Evolutionary conservation across 2,113 vertebrate species (phyloP), one percentile per base, ranked within the genome.

Genomic region (Gadus chalcogrammus): DNA sequence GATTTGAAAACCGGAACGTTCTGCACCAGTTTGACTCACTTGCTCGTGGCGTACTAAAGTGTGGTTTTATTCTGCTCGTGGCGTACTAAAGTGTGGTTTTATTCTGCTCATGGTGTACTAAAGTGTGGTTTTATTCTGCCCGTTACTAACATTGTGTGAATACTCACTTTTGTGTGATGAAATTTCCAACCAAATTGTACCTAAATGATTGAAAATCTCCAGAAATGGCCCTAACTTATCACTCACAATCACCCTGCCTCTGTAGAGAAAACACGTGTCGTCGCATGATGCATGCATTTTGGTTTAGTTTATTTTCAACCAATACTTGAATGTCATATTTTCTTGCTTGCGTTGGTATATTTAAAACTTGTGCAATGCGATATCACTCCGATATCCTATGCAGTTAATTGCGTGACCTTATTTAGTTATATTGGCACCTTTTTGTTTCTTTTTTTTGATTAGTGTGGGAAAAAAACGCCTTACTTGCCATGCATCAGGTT

Each of bases 241-340:
- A 70, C 70, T 69, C 65, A 69, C 53, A 0, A 67, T 59, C 20
- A 73, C 79, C 28, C 65, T 59, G 18, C 59, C 11, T 20, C 22
- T 61, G 17, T 60, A 20, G 42, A 59, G 42, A 0, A 4, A 75
- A 58, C n/a, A 72, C 67, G 78, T 75, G 84, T 80, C 77, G 74
- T 35, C 27, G 91, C 91, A 90, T 89, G 91, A 70, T 42, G 91
- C 91, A 90, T 90, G 89, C 5, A 73, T 2, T 65, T 17, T 48
- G 11, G 64, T 22, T 8, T 24, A 55, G 69, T 48, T 70, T 70
- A 4, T 22, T 15, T 6, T 70, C 69, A 20, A 35, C 31, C 31
- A 35, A 5, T 35, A 35, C 31, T 35, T 7, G 4, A 35, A 35
- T 35, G 31, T 35, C 31, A 35, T 35, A 7, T 35, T 2, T 35